A percentile compares a stretch with the other conserved stretches of the same genome.
Conservation (phyloP, 2,888 invertebrate genomes). For the Brachycybe producta region DNA sequence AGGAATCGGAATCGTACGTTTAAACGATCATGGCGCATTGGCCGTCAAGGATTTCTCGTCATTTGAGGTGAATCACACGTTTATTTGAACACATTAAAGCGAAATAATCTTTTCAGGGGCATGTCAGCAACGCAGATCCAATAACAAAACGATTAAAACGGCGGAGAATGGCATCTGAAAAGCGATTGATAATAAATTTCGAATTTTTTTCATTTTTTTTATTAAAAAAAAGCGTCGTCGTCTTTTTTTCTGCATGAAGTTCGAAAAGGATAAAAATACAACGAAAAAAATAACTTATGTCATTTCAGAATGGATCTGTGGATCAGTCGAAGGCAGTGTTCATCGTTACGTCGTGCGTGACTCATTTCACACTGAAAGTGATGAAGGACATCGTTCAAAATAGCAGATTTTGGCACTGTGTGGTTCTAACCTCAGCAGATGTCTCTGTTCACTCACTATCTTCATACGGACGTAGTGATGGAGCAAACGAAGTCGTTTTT, state of each 20-base stretch:
- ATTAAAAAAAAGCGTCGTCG: too few relatives aligned
- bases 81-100: too few relatives aligned
- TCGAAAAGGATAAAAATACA: too few relatives aligned
- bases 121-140: background rate
- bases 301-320: background rate
- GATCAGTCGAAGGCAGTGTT: conserved; percentile 38
- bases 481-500: conserved; percentile 35
- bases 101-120: background rate
- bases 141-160: too few relatives aligned
- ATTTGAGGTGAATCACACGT: conserved; percentile 44
- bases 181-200: too few relatives aligned
- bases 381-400: conserved; percentile 46
- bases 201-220: too few relatives aligned
- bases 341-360: conserved; percentile 46
- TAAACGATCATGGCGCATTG: conserved; percentile 46
- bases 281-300: too few relatives aligned
- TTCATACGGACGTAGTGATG: conserved; percentile 31
- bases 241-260: too few relatives aligned
- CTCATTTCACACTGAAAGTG: conserved; percentile 42
- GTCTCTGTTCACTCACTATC: conserved; percentile 43
- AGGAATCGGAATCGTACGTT: conserved; percentile 38
- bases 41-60: conserved; percentile 50
- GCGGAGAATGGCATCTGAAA: too few relatives aligned
- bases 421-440: conserved; percentile 46
- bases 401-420: conserved; percentile 48